Conservation (phyloP, 1,140 invertebrate genomes). For the Halictus rubicundus region DNA sequence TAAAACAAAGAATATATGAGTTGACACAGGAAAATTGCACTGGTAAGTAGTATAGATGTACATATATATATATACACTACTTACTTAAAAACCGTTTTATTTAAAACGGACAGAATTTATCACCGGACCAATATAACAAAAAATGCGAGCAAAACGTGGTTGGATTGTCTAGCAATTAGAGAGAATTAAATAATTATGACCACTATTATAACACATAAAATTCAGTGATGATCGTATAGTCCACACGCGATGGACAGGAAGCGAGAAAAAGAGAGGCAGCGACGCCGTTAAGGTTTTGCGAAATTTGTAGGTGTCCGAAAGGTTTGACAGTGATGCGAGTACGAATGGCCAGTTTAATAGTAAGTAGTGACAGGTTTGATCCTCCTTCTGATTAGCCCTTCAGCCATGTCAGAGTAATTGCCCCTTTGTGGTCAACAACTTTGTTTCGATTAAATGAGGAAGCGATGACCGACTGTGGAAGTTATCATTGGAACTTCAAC, state of each 20-base stretch:
- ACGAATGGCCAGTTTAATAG: neutral
- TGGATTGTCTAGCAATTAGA: no score
- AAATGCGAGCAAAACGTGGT: no score
- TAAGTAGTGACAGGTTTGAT: conserved; percentile 15
- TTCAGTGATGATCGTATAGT: neutral
- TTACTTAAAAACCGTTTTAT: no score
- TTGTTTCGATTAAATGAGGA: neutral
- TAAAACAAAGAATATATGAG: no score
- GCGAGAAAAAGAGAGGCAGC: no score
- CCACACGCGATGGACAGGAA: neutral
- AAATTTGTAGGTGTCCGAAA: conserved; percentile 4
- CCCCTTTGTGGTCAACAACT: neutral
- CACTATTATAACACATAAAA: no score
- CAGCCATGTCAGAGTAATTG: conserved; percentile 3
- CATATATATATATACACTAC: no score
- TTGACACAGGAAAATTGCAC: no score
- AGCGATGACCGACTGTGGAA: neutral
- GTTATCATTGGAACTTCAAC: neutral
- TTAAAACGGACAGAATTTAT: no score
- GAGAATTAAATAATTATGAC: no score
- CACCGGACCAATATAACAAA: no score
- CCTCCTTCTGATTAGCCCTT: conserved; percentile 7
- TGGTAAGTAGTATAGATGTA: no score
- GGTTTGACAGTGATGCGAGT: neutral
- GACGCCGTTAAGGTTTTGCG: neutral